A percentile compares a stretch with the other conserved stretches of the same genome.
Evolutionary conservation across 2,113 vertebrate species (phyloP).

Genomic region (Holacanthus passer): DNA sequence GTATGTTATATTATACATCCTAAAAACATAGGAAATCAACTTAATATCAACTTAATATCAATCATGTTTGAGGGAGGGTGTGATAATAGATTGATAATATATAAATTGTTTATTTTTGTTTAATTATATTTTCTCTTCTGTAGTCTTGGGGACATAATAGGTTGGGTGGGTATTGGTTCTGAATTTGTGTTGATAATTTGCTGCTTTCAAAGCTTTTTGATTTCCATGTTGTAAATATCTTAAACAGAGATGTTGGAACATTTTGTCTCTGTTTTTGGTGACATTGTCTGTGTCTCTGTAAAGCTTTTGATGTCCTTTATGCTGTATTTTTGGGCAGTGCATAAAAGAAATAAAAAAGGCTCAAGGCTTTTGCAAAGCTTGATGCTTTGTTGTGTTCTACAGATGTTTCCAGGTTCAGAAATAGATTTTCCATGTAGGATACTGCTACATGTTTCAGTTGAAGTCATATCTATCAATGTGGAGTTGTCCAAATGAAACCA

Average conservation of each 20-base stretch:
- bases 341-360: background rate
- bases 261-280: background rate
- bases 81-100: too few species aligned
- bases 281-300: background rate
- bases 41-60: background rate
- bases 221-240: background rate
- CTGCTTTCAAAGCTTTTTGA: background rate
- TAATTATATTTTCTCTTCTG: background rate
- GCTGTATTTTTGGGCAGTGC: background rate
- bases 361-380: background rate
- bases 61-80: background rate
- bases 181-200: background rate
- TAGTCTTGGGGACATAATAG: too few species aligned
- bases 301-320: background rate
- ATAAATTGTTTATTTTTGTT: background rate
- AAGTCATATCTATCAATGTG: too few species aligned
- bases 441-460: too few species aligned
- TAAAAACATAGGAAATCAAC: background rate
- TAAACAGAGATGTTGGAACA: background rate
- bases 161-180: background rate
- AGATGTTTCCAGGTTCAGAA: background rate
- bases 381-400: background rate
- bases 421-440: too few species aligned
- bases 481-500: too few species aligned
- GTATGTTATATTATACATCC: constrained; percentile 48